A percentile compares a stretch with the other conserved stretches of the same genome.
Evolutionary conservation across 2,113 vertebrate genomes (phyloP).

Genomic region (Takifugu flavidus): DNA sequence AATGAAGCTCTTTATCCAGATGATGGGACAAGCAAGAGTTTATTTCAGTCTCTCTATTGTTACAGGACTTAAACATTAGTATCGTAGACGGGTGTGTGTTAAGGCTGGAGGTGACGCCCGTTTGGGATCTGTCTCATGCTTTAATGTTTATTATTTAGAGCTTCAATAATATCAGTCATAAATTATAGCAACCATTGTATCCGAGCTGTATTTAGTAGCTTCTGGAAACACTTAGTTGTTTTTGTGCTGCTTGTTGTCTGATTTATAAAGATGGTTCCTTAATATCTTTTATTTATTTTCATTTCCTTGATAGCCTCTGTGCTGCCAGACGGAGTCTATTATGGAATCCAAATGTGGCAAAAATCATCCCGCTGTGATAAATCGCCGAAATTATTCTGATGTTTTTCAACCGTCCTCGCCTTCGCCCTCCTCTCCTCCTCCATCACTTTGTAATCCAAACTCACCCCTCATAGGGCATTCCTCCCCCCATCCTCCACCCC

Average conservation of each 20-base stretch:
- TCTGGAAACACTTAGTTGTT: neutral
- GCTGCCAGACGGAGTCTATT: too few relatives aligned
- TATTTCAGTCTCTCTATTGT: too few relatives aligned
- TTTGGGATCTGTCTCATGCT: too few relatives aligned
- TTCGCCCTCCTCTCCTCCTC: neutral
- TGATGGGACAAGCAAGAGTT: too few relatives aligned
- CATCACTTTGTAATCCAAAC: slow-evolving; percentile 14
- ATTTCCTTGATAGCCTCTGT: neutral
- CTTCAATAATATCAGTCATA: neutral
- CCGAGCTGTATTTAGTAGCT: neutral
- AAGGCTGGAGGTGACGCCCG: too few relatives aligned
- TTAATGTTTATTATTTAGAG: too few relatives aligned
- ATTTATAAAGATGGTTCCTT: neutral
- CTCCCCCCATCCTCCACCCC: slow-evolving; percentile 32
- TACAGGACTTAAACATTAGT: too few relatives aligned
- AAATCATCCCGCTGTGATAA: too few relatives aligned
- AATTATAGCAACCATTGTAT: neutral
- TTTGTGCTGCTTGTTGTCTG: neutral
- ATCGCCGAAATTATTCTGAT: neutral
- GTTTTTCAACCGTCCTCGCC: neutral
- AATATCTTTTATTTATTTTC: neutral
- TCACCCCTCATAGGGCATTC: slow-evolving; percentile 16
- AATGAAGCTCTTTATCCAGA: too few relatives aligned
- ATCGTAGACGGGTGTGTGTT: too few relatives aligned
- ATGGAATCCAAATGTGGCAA: neutral